Percentiles rank a stretch among this genome's conserved stretches.
phyloP scores from a whole-genome alignment of 1,140 invertebrate species.

The Drosophila grimshawi region DNA sequence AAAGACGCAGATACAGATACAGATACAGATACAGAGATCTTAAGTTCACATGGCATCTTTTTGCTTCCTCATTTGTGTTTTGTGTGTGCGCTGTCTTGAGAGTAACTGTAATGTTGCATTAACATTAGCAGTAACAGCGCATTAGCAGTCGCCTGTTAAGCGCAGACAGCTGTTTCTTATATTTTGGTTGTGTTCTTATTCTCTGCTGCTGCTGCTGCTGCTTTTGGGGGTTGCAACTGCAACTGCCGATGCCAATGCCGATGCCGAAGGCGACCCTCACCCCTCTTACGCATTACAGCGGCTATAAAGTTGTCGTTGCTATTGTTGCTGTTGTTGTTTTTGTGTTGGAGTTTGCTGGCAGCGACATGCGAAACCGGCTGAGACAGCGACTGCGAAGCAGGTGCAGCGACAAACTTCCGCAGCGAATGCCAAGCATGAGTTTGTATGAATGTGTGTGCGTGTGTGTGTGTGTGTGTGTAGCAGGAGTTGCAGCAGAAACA shows the following conservation, averaged over 20 bases:
- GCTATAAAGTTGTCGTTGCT: slow-evolving; percentile 79
- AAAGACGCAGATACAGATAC: slow-evolving; percentile 28
- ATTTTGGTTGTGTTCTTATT: not conserved
- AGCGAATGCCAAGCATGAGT: slow-evolving; percentile 56
- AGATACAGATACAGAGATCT: slow-evolving; percentile 18
- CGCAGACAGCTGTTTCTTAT: slow-evolving; percentile 24
- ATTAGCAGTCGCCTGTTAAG: slow-evolving; percentile 44
- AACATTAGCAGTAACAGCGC: slow-evolving; percentile 7
- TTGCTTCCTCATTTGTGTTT: slow-evolving; percentile 37
- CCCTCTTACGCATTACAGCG: slow-evolving; percentile 65
- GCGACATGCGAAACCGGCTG: slow-evolving; percentile 73
- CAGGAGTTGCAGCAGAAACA: slow-evolving; percentile 63
- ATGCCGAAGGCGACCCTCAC: slow-evolving; percentile 8
- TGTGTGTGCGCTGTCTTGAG: slow-evolving; percentile 1
- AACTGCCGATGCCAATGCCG: slow-evolving; percentile 17
- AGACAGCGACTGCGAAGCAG: slow-evolving; percentile 64
- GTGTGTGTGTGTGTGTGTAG: slow-evolving; percentile 27
- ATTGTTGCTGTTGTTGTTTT: slow-evolving; percentile 33
- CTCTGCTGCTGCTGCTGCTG: slow-evolving; percentile 16
- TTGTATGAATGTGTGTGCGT: slow-evolving; percentile 24
- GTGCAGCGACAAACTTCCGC: slow-evolving; percentile 79
- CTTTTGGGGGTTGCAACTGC: slow-evolving; percentile 65
- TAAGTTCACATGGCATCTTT: slow-evolving; percentile 43
- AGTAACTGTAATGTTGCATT: slow-evolving; percentile 8
- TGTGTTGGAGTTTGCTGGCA: slow-evolving; percentile 42